Conservation (phyloP, 2,888 invertebrate species). For the Spisula solida region DNA sequence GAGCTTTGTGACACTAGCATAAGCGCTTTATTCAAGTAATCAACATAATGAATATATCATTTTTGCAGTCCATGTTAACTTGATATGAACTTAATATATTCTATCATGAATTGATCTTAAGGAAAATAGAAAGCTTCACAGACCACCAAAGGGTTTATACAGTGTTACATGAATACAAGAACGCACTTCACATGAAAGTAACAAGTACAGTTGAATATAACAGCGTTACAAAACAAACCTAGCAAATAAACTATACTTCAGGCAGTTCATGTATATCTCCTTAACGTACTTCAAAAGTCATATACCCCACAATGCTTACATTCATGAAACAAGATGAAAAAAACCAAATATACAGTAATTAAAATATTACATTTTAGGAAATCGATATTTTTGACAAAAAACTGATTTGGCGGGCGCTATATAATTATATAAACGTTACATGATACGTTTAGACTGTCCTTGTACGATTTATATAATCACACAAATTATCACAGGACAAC, state of each 20-base stretch:
- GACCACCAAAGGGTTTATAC: background rate
- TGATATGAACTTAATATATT: no score
- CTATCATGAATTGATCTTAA: no score
- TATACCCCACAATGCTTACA: background rate
- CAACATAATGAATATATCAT: no score
- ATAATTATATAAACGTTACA: background rate
- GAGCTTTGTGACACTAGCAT: no score
- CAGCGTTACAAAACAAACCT: background rate
- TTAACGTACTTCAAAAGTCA: background rate
- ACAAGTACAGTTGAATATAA: background rate
- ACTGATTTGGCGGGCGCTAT: background rate
- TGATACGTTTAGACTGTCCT: background rate
- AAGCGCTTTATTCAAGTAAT: no score
- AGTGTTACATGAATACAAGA: background rate
- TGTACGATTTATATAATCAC: background rate
- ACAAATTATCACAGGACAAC: background rate
- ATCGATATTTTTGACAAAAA: background rate
- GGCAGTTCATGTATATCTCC: background rate
- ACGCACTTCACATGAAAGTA: background rate
- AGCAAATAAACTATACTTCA: background rate
- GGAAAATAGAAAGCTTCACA: background rate
- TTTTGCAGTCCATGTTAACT: no score
- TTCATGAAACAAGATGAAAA: background rate
- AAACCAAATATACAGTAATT: background rate
- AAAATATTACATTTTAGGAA: constrained; percentile 1